Base-by-base conservation (phyloP, 2,888 invertebrate species). In the Lasioglossum oenotherae region DNA sequence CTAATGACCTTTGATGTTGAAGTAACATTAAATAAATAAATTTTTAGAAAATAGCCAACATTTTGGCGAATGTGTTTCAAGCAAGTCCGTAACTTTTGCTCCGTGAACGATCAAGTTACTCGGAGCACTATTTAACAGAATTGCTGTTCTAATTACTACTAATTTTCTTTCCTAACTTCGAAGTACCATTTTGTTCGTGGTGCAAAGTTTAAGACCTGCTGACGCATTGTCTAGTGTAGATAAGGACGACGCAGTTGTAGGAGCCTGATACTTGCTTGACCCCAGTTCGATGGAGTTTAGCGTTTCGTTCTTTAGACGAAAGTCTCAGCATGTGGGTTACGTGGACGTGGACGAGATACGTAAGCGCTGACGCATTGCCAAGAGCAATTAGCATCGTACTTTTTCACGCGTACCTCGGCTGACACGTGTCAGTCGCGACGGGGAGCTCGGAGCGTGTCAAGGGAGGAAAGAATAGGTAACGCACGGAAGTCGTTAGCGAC, bases 401-500 rank as follows among this genome's bases (percentile, higher is more conserved):
- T 57, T 60, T 19, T 19, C 16, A 2, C 5, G 31, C 49, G 31
- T 27, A 16, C 69, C 38, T 38, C 12, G 73, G 69, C 27, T 53
- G 78, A 69, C 57, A 46, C 79, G 82, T 69, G 82, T 71, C 57
- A 46, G 14, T 23, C 57, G 80, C n/a, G 16, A 53, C 16, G 27
- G 31, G 23, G 64, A 44, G 19, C 38, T n/a, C 46, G 64, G 44
- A 67, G 46, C 76, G 35, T 79, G 76, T 76, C 73, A 60, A 57
- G 76, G 60, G 76, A 72, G 75, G 53, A 67, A 64, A 78, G 84
- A 74, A 75, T 60, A 71, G 72, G 46, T 57, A 72, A 82, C 60
- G 73, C 44, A 23, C 77, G 84, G 84, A 84, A 84, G 78, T 84
- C 82, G 82, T 84, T 84, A 84, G 49, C 73, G 41, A 74, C 44